Evolutionary conservation across 2,888 invertebrate species (phyloP).

Genomic region (Zelleria hepariella): DNA sequence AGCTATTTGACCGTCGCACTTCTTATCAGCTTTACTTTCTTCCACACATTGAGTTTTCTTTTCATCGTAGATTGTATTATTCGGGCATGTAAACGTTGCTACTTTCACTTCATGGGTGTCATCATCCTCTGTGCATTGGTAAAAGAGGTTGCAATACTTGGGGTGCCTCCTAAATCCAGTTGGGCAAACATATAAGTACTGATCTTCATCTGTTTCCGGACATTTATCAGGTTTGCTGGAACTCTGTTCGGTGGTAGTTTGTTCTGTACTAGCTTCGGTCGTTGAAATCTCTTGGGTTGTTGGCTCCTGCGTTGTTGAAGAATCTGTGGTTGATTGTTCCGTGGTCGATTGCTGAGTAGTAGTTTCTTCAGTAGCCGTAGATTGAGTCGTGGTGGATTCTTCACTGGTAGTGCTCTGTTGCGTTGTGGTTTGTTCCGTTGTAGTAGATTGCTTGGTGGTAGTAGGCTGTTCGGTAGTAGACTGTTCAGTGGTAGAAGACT

Average conservation of each 20-base stretch:
- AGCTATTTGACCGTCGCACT: slow-evolving; percentile 72
- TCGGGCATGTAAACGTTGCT: slow-evolving; percentile 81
- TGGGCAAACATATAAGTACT: slow-evolving; percentile 82
- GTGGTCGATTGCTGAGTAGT: slow-evolving; percentile 15
- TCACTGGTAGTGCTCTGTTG: slow-evolving; percentile 21
- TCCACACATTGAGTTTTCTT: slow-evolving; percentile 79
- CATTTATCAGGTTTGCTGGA: slow-evolving; percentile 45
- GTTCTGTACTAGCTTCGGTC: slow-evolving; percentile 22
- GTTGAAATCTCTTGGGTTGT: slow-evolving; percentile 13
- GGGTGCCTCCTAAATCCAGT: slow-evolving; percentile 88
- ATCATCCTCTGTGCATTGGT: slow-evolving; percentile 81
- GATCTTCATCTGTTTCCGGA: slow-evolving; percentile 76
- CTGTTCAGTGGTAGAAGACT: slow-evolving; percentile 17
- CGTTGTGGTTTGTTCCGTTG: slow-evolving; percentile 16
- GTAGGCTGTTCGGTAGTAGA: slow-evolving; percentile 21
- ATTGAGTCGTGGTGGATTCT: slow-evolving; percentile 20
- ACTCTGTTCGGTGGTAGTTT: slow-evolving; percentile 24
- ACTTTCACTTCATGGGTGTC: slow-evolving; percentile 80
- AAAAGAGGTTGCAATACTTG: slow-evolving; percentile 85
- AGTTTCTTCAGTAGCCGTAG: slow-evolving; percentile 17
- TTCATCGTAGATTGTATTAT: slow-evolving; percentile 83
- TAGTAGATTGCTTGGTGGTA: slow-evolving; percentile 16
- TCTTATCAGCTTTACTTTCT: slow-evolving; percentile 69
- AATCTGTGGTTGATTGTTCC: slow-evolving; percentile 8
- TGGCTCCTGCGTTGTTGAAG: slow-evolving; percentile 11